phyloP scores from a whole-genome alignment of 1,140 invertebrate species.

The Drosophila funebris region DNA sequence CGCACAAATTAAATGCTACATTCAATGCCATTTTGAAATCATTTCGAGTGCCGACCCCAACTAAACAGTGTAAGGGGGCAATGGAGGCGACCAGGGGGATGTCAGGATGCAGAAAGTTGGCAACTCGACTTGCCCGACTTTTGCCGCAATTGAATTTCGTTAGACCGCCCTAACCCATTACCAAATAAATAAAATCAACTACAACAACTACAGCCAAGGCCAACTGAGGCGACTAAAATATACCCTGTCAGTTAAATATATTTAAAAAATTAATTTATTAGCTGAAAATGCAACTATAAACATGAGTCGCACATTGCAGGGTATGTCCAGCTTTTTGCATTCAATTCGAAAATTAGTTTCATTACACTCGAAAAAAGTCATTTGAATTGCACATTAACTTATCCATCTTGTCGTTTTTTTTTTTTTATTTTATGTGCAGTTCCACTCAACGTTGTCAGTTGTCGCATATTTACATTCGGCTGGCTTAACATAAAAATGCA shows the following conservation, averaged over 20 bases:
- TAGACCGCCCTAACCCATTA: constrained; percentile 23
- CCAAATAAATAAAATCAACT: constrained; percentile 11
- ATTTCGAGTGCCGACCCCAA: constrained; percentile 60
- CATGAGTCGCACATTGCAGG: not conserved
- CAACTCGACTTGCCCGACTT: constrained; percentile 50
- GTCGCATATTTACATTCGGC: constrained; percentile 29
- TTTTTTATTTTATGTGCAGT: constrained; percentile 18
- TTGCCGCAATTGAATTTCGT: constrained; percentile 73
- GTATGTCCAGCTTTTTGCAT: constrained; percentile 5
- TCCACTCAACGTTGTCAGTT: too few species aligned
- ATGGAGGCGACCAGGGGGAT: constrained; percentile 8
- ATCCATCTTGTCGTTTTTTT: not conserved
- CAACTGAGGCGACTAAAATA: not conserved
- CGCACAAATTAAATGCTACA: constrained; percentile 80
- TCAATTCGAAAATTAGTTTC: constrained; percentile 73
- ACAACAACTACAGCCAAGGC: not conserved
- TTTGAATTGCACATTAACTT: constrained; percentile 63
- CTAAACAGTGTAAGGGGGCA: not conserved
- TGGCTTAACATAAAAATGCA: constrained; percentile 30
- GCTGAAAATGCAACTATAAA: not conserved
- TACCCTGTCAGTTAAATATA: not conserved
- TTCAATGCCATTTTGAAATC: constrained; percentile 79
- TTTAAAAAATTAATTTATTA: too few species aligned
- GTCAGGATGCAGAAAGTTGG: constrained; percentile 70
- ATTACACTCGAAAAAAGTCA: constrained; percentile 58